Conservation (phyloP, 2,113 vertebrate species). For the Tragelaphus buxtoni region DNA sequence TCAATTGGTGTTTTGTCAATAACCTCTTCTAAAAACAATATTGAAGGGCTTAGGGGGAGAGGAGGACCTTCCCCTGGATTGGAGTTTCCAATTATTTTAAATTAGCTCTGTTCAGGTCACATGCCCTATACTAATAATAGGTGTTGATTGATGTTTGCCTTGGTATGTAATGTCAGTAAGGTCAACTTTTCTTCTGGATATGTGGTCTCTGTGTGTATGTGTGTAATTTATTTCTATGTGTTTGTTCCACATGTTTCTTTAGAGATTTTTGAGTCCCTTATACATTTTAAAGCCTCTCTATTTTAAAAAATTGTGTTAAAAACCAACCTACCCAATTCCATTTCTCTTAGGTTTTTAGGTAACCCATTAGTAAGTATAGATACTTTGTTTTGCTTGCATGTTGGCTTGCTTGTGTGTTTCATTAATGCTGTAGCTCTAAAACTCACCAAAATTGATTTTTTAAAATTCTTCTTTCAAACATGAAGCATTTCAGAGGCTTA, state of each 20-base stretch:
- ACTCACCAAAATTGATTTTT: neutral
- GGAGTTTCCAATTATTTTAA: neutral
- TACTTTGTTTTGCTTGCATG: constrained; percentile 13
- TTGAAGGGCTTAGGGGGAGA: neutral
- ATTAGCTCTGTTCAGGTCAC: neutral
- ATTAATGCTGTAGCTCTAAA: neutral
- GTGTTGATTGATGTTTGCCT: neutral
- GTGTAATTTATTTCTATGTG: neutral
- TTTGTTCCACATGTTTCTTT: neutral
- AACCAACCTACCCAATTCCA: neutral
- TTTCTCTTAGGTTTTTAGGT: neutral
- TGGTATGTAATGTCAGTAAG: neutral
- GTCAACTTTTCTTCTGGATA: neutral
- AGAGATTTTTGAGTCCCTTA: neutral
- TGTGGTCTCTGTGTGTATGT: neutral
- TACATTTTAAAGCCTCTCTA: neutral
- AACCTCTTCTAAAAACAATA: constrained; percentile 30
- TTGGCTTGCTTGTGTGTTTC: neutral
- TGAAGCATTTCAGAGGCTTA: neutral
- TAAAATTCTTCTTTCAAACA: constrained; percentile 7
- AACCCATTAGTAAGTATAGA: neutral
- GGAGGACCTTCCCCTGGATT: neutral
- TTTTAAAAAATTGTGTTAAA: neutral
- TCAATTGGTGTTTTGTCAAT: constrained; percentile 17
- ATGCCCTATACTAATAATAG: neutral